Evolutionary conservation across 2,888 invertebrate genomes (phyloP), one percentile per base, ranked within the genome.

Genomic region (Perdita meconis): DNA sequence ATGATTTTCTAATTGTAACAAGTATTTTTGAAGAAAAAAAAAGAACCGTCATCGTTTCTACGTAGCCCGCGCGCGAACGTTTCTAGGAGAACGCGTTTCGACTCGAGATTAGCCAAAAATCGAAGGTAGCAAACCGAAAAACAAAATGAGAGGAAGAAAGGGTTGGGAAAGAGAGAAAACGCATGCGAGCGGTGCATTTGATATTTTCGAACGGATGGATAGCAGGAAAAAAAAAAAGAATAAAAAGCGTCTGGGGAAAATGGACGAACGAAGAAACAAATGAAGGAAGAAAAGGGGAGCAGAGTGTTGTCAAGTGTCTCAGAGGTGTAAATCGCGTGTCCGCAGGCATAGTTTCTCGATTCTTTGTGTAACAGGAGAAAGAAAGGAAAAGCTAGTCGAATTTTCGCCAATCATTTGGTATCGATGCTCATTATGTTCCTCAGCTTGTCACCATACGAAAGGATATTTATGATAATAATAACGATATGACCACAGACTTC

Each of bases 381-480:
- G 6, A 26, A 26, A n/a, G 24, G 8, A 38, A 40, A 42, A 36
- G 71, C 71, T 78, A 76, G 78, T 64, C 60, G 42, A 71, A 75
- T 71, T 72, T 70, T 69, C 63, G 79, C 79, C 79, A 76, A 70
- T 80, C 60, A 47, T 72, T 76, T 77, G 76, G 76, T 69, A 80
- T 73, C 70, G 65, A 78, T 68, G 81, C 74, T 75, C 66, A 60
- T 80, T 82, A 71, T 78, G 80, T 82, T 82, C 80, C 80, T 82
- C 78, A 65, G 78, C 82, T 81, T 82, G 81, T 81, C 82, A 73
- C 70, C 51, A 72, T 75, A 78, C 74, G 59, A 81, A 81, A 78
- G 76, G 59, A 73, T 81, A 82, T 82, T 81, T 81, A 82, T 81
- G 70, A 78, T 81, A 81, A 81, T 82, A 81, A 81, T 81, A 82